phyloP scores from a whole-genome alignment of 2,113 vertebrate genomes.

The Periophthalmus modestus region DNA sequence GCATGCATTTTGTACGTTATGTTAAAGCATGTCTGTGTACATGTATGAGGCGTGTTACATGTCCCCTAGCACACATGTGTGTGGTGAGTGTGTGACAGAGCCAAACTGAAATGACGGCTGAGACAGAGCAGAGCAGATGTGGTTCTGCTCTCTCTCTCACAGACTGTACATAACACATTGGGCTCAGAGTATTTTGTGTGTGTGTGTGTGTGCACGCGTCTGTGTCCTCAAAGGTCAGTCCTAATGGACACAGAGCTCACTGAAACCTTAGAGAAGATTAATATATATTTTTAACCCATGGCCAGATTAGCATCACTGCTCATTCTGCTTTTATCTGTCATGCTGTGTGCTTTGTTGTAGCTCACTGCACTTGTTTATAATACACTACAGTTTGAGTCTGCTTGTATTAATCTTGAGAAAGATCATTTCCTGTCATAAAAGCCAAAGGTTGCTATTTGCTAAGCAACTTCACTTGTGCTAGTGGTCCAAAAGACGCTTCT shows the following conservation, averaged over 20 bases:
- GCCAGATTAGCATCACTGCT: constrained; percentile 56
- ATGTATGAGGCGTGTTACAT: not conserved
- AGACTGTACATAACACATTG: constrained; percentile 22
- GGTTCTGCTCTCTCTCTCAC: constrained; percentile 24
- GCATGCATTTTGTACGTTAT: constrained; percentile 7
- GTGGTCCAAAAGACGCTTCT: constrained; percentile 60
- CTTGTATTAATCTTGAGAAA: constrained; percentile 40
- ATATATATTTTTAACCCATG: constrained; percentile 57
- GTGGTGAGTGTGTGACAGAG: not conserved
- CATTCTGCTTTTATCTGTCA: constrained; percentile 41
- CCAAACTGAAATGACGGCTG: not conserved
- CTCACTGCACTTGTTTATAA: constrained; percentile 31
- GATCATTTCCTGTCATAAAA: constrained; percentile 71
- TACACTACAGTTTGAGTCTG: constrained; percentile 23
- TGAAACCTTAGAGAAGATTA: constrained; percentile 62
- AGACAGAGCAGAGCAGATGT: constrained; percentile 34
- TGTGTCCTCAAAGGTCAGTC: constrained; percentile 40
- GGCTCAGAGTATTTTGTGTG: constrained; percentile 21
- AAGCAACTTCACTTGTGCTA: constrained; percentile 71
- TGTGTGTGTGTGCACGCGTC: constrained; percentile 11
- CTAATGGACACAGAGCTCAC: constrained; percentile 62
- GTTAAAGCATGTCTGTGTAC: constrained; percentile 5
- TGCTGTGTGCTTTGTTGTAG: constrained; percentile 21
- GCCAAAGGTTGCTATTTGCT: constrained; percentile 82
- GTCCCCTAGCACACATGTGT: not conserved